Evolutionary conservation across 2,797 vertebrate species (phyloP).

Genomic region (Leptodactylus fallax): DNA sequence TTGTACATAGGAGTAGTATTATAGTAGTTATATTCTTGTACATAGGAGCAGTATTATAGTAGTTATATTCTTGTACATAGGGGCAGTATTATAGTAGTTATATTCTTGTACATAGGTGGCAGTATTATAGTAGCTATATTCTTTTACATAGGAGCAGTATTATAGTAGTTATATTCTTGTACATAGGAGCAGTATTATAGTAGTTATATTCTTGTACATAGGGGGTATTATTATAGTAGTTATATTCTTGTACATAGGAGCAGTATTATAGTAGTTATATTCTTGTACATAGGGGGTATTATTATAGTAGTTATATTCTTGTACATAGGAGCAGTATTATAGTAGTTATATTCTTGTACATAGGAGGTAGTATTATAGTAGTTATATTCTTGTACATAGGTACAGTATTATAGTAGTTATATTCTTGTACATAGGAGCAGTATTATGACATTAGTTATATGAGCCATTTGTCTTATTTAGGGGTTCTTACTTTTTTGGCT

Average conservation of each 20-base stretch:
- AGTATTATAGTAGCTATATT: conserved; percentile 9
- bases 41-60: neutral
- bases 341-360: conserved; percentile 7
- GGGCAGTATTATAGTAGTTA: neutral
- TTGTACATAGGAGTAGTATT: too few species aligned
- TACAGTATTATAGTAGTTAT: neutral
- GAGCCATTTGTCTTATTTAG: too few species aligned
- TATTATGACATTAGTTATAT: conserved; percentile 16
- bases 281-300: neutral
- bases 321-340: conserved; percentile 7
- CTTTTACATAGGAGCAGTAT: neutral
- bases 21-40: conserved; percentile 1
- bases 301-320: neutral
- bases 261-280: conserved; percentile 5
- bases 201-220: neutral
- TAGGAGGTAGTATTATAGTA: conserved; percentile 6
- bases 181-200: too few species aligned
- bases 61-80: conserved; percentile 5
- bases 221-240: conserved; percentile 5
- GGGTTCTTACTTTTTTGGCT: conserved; percentile 87
- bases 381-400: neutral
- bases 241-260: conserved; percentile 2
- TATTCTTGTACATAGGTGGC: neutral
- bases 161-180: too few species aligned
- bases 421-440: neutral